Conservation (phyloP, 2,113 vertebrate genomes). For the Delphinus delphis region DNA sequence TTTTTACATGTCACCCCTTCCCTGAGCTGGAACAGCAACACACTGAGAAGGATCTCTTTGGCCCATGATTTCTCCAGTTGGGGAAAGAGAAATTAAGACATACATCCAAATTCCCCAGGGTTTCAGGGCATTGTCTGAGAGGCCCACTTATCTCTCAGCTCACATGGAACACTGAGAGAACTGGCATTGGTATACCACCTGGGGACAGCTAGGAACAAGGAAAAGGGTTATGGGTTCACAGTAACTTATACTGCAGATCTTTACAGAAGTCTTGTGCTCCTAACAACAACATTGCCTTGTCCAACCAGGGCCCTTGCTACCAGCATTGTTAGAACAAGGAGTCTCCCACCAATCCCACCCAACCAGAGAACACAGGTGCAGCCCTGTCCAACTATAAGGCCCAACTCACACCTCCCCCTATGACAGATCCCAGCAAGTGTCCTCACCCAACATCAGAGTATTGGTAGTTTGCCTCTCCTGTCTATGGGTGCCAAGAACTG, state of each 20-base stretch:
- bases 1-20: neutral
- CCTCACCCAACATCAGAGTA: neutral
- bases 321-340: neutral
- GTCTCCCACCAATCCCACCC: rapidly evolving
- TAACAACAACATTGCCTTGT: neutral
- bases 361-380: neutral
- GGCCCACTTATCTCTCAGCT: neutral
- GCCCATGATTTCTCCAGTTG: neutral
- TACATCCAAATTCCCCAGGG: neutral
- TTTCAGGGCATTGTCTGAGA: neutral
- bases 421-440: neutral
- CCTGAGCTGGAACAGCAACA: neutral
- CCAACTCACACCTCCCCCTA: neutral
- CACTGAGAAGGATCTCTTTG: neutral
- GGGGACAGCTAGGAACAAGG: neutral
- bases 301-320: neutral
- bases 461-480: neutral
- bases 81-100: neutral
- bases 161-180: neutral
- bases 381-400: too few species aligned
- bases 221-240: neutral
- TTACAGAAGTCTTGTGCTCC: too few species aligned
- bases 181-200: neutral
- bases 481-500: neutral
- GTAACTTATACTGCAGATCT: neutral